These are phyloP conservation scores for Ictalurus punctatus DNA, from an alignment of 2,113 vertebrate species.

Conservation along the genomic window DNA sequence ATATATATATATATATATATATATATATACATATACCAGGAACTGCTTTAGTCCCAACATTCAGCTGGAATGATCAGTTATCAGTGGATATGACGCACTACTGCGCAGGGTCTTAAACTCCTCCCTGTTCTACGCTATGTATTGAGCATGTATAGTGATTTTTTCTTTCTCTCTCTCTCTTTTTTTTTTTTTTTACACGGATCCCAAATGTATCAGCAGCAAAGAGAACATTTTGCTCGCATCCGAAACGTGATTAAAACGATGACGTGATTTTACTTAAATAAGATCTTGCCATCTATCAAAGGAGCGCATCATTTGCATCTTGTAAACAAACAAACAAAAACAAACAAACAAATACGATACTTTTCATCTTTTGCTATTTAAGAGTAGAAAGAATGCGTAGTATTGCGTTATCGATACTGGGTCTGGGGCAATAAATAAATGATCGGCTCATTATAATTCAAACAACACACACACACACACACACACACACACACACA, in stretches of 20 bases:
- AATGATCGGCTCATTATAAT: not conserved
- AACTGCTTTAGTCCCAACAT: too few relatives aligned
- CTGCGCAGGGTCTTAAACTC: not conserved
- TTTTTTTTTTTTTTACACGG: not conserved
- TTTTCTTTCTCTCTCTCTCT: too few relatives aligned
- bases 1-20: too few relatives aligned
- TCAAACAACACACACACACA: not conserved
- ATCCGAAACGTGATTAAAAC: not conserved
- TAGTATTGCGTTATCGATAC: not conserved
- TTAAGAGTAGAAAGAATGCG: not conserved
- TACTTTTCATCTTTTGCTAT: not conserved
- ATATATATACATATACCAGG: too few relatives aligned
- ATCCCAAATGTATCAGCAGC: not conserved
- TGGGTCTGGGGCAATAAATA: not conserved
- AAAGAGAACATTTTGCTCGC: not conserved
- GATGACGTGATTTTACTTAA: not conserved
- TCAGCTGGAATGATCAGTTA: not conserved
- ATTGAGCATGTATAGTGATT: not conserved
- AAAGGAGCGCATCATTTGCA: not conserved
- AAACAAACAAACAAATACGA: not conserved
- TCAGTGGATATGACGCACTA: not conserved
- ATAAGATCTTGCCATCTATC: not conserved
- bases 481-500: constrained; percentile 13
- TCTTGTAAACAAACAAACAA: not conserved
- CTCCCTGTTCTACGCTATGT: not conserved